Evolutionary conservation across 2,888 invertebrate species (phyloP), one percentile per base, ranked within the genome.

Genomic region (Lasioglossum pauxillum): DNA sequence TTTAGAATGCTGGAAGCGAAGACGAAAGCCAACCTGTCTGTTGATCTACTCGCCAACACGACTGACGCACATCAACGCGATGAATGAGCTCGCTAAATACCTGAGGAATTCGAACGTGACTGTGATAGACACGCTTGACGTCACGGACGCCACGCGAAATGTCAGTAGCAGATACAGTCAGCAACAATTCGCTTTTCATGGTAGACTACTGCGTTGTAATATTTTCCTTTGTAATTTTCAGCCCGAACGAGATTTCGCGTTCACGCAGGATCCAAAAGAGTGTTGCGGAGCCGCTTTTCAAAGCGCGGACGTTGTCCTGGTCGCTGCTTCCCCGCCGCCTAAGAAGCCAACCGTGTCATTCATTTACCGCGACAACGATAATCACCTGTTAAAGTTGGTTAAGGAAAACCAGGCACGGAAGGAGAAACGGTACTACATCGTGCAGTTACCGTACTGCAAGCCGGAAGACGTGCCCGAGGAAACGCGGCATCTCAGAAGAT

Each of bases 251-350:
- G 64, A 64, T 8, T 64, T 71, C n/a, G 16, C 27, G 23, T 16
- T 38, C 14, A 49, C 64, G 19, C 27, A 95, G 95, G 94, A 95
- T 89, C 94, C 94, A 1, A 92, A 92, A 27, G 81, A 92, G 5
- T 95, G 95, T 95, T 95, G 94, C 82, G 93, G 93, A 49, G 89
- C 91, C 14, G 94, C 95, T 75, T 94, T 95, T 78, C 84, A 91
- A 5, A 89, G 79, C 1, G 94, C 95, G 0, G 93, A 95, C 27
- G 88, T 93, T 19, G 89, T 95, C 81, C 85, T 95, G 46, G 90
- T 95, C 23, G 93, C 92, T 31, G 92, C 95, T 2, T 95, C 95
- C 5, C 95, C 95, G 27, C 89, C 90, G 1, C 80, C 87, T 1
- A 81, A 79, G 10, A 78, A 78, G n/a, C n/a, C 53, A n/a, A 44